phyloP scores from a whole-genome alignment of 2,113 vertebrate genomes.

The Ovis aries region ARS-UI_Ramb_v3.0 NC_056073.1:51089001-51089500 shows the following conservation, averaged over 20 bases:
- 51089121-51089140: neutral
- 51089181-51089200: neutral
- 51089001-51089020: neutral
- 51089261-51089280: neutral
- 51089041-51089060: neutral
- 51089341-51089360: conserved; percentile 69
- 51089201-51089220: neutral
- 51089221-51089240: neutral
- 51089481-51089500: conserved; percentile 14
- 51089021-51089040: neutral
- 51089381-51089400: conserved; percentile 70
- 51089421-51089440: conserved; percentile 53
- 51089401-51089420: conserved; percentile 24
- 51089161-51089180: neutral
- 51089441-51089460: conserved; percentile 68
- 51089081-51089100: neutral
- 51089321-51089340: conserved; percentile 8
- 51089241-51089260: conserved; percentile 20
- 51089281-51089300: conserved; percentile 67
- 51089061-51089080: neutral
- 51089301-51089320: conserved; percentile 71
- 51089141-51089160: neutral
- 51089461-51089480: conserved; percentile 71
- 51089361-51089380: conserved; percentile 54
- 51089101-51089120: neutral